phyloP scores from a whole-genome alignment of 1,140 invertebrate species.

The Conus betulinus region DNA sequence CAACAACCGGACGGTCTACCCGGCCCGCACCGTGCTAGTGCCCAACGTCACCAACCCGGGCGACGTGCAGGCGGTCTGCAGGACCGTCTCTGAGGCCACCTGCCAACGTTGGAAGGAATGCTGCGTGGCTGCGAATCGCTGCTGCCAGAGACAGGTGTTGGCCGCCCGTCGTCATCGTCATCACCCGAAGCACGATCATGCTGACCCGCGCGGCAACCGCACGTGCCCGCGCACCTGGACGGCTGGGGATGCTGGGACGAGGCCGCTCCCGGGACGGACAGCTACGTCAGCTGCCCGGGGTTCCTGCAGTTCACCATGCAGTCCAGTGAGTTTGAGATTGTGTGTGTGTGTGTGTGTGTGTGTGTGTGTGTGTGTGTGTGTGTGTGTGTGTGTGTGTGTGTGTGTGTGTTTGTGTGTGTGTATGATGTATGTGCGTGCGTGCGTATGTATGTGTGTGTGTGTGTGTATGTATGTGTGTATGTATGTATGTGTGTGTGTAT shows the following conservation, averaged over 20 bases:
- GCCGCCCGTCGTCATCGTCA: conserved; percentile 56
- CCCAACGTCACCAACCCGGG: conserved; percentile 56
- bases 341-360: neutral
- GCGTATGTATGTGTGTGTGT: too few relatives aligned
- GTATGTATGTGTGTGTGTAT: too few relatives aligned
- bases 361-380: neutral
- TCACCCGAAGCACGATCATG: too few relatives aligned
- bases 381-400: neutral
- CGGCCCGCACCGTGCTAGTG: conserved; percentile 32
- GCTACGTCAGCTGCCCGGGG: conserved; percentile 84
- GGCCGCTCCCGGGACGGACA: conserved; percentile 84
- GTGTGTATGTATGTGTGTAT: too few relatives aligned
- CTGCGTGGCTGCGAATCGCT: conserved; percentile 51
- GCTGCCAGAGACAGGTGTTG: conserved; percentile 55
- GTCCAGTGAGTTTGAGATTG: conserved; percentile 54
- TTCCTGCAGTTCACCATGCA: conserved; percentile 76
- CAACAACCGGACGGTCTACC: conserved; percentile 33
- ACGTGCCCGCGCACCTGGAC: conserved; percentile 87
- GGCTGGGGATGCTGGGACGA: conserved; percentile 92
- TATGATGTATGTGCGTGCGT: too few relatives aligned
- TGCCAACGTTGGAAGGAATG: conserved; percentile 59
- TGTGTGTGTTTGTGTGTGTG: too few relatives aligned
- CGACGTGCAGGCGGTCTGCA: conserved; percentile 47
- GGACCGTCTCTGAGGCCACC: conserved; percentile 53
- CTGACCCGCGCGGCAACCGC: conserved; percentile 67